Conservation (phyloP, 2,888 invertebrate genomes). For the Melieria omissa region DNA sequence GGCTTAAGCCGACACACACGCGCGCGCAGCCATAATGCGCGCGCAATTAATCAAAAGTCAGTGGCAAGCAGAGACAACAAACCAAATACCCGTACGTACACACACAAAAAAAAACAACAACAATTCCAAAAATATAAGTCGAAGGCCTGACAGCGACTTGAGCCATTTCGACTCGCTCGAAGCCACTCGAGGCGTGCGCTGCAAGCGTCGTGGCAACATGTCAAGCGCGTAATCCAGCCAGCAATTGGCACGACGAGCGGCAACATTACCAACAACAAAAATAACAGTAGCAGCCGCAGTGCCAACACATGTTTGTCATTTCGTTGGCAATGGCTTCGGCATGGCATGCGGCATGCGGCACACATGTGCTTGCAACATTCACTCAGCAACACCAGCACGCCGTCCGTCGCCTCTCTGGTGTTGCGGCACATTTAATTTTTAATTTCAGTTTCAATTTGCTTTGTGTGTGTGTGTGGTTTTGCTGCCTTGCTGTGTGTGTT, state of each 20-base stretch:
- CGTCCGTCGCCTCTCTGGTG: no score
- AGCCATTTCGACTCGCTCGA: no score
- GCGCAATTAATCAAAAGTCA: slow-evolving; percentile 41
- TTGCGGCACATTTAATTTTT: slow-evolving; percentile 2
- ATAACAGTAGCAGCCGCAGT: background rate
- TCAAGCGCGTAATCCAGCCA: background rate
- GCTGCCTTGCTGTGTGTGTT: slow-evolving; percentile 3
- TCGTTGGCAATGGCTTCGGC: background rate
- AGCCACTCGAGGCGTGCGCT: no score
- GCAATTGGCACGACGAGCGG: background rate
- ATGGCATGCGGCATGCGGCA: background rate
- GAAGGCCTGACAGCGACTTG: no score
- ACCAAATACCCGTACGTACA: slow-evolving; percentile 11
- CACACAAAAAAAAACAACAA: slow-evolving; percentile 14
- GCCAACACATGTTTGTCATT: slow-evolving; percentile 7
- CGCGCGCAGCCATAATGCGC: slow-evolving; percentile 6
- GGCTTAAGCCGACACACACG: background rate
- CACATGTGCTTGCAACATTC: background rate
- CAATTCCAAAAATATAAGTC: no score
- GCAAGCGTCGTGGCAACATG: no score
- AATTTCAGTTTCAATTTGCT: slow-evolving; percentile 1
- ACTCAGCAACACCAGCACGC: background rate
- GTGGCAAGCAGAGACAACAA: slow-evolving; percentile 21
- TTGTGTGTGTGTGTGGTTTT: background rate
- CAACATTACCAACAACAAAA: background rate